A percentile compares a stretch with the other conserved stretches of the same genome.
Conservation (phyloP, 2,888 invertebrate species). For the Tipula lateralis region DNA sequence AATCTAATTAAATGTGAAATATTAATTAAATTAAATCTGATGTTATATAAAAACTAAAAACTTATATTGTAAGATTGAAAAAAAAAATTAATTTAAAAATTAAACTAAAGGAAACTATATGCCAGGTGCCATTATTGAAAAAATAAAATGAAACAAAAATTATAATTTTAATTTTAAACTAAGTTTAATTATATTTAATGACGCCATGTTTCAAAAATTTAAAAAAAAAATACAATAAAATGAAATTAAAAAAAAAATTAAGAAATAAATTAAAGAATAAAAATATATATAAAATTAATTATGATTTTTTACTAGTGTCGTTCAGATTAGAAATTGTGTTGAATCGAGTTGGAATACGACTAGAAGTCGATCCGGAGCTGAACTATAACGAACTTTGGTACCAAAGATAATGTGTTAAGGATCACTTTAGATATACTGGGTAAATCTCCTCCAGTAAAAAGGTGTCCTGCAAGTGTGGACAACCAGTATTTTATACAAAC, state of each 20-base stretch:
- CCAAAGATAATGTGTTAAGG: no score
- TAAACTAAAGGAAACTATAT: background rate
- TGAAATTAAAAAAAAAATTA: background rate
- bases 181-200: slow-evolving; percentile 1
- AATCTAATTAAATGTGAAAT: slow-evolving; percentile 3
- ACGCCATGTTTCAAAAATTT: background rate
- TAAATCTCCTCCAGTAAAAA: no score
- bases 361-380: no score
- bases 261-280: background rate
- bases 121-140: slow-evolving; percentile 24
- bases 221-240: background rate
- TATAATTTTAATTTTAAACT: background rate
- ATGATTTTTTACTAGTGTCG: no score
- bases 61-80: background rate
- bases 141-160: slow-evolving; percentile 4
- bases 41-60: background rate
- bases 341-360: no score
- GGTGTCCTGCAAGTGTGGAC: no score
- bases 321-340: no score
- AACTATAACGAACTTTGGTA: no score
- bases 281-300: background rate
- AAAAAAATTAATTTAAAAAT: background rate
- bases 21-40: slow-evolving; percentile 20
- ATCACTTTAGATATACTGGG: no score
- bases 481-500: no score